A percentile compares a stretch with the other conserved stretches of the same genome.
Evolutionary conservation across 2,797 vertebrate genomes (phyloP).

Genomic region (Acropternis orthonyx): DNA sequence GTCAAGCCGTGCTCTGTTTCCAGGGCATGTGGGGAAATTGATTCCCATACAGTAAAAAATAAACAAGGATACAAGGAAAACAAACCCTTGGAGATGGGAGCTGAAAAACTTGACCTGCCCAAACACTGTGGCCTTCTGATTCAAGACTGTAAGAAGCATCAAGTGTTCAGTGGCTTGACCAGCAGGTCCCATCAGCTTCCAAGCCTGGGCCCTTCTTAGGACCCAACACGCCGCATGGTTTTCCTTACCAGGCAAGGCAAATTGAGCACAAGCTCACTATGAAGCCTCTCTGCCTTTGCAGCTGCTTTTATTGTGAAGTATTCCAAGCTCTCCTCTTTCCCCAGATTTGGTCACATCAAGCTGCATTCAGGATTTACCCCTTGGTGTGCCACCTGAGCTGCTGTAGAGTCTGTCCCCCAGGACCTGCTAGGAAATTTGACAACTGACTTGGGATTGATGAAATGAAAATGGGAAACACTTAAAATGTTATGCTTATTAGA

Average conservation of each 20-base stretch:
- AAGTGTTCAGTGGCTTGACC: background rate
- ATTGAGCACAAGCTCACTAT: background rate
- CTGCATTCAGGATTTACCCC: background rate
- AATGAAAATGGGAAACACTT: background rate
- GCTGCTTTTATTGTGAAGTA: background rate
- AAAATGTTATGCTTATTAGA: background rate
- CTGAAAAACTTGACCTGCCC: background rate
- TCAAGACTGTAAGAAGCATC: background rate
- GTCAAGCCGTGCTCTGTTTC: background rate
- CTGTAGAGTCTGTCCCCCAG: background rate
- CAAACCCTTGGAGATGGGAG: background rate
- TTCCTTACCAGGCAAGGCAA: background rate
- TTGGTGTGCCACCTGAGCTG: background rate
- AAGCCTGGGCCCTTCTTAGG: background rate
- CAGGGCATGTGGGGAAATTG: background rate
- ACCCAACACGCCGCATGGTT: fast-evolving
- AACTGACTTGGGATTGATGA: background rate
- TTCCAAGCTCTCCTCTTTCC: background rate
- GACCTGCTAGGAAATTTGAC: background rate
- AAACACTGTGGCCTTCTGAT: background rate
- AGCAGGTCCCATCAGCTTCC: background rate
- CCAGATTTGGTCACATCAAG: background rate
- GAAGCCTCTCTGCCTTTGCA: background rate
- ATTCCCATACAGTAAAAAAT: background rate
- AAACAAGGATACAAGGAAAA: background rate